Conservation (phyloP, 92 coral and sea anemone genomes). For the Isaurus tuberculatus region DNA sequence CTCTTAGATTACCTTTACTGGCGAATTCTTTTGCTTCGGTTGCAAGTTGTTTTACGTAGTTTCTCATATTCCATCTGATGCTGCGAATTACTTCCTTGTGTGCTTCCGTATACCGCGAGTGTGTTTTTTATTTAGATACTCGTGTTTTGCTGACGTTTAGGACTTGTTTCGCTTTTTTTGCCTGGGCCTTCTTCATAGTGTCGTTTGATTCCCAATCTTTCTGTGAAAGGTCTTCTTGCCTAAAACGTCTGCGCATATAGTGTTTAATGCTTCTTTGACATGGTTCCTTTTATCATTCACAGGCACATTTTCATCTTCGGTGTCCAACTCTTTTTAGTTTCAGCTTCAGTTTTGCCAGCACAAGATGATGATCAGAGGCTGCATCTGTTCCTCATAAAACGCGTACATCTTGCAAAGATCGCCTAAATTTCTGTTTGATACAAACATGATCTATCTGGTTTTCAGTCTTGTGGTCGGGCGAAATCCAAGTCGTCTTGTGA, state of each 20-base stretch:
- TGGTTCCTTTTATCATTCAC: constrained; percentile 33
- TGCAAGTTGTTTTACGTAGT: constrained; percentile 44
- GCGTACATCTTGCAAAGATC: constrained; percentile 21
- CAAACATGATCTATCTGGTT: constrained; percentile 30
- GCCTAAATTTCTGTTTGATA: constrained; percentile 2
- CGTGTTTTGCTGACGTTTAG: constrained; percentile 29
- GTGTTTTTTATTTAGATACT: constrained; percentile 35
- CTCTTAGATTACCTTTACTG: constrained; percentile 31
- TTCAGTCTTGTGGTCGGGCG: constrained; percentile 27
- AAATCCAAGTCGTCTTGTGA: constrained; percentile 18
- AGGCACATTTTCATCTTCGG: constrained; percentile 9
- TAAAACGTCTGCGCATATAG: constrained; percentile 4
- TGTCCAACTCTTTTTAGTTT: constrained; percentile 17
- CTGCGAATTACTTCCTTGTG: constrained; percentile 53
- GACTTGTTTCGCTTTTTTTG: constrained; percentile 37
- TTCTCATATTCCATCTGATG: constrained; percentile 38
- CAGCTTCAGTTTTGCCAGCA: constrained; percentile 17
- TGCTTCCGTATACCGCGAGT: constrained; percentile 20
- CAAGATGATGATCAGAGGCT: constrained; percentile 1
- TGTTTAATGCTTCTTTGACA: constrained; percentile 2
- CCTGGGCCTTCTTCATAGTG: constrained; percentile 23
- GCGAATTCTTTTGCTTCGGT: too few relatives aligned
- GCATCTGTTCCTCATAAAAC: constrained; percentile 25
- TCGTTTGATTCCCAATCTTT: constrained; percentile 20
- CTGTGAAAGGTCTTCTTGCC: constrained; percentile 17